phyloP scores from a whole-genome alignment of 2,888 invertebrate species.

The Drosophila eohydei region DNA sequence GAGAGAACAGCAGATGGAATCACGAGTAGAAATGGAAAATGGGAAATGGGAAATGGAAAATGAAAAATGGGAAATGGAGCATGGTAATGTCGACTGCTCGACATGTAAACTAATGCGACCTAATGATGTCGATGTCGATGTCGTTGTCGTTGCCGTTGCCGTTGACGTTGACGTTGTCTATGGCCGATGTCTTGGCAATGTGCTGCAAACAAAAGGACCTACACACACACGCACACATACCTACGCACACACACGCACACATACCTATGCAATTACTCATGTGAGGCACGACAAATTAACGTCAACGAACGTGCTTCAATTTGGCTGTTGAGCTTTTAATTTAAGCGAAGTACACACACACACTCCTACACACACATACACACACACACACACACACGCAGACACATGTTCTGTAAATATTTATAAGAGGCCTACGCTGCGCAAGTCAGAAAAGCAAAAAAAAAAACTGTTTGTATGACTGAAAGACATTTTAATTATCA shows the following conservation, averaged over 20 bases:
- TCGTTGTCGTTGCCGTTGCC: background rate
- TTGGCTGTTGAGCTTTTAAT: conserved; percentile 64
- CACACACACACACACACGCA: conserved; percentile 2
- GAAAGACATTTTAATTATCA: conserved; percentile 9
- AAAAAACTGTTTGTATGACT: background rate
- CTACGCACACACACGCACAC: background rate
- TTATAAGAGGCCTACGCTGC: conserved; percentile 32
- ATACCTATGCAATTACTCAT: conserved; percentile 52
- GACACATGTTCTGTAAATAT: conserved; percentile 16
- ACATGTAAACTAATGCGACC: conserved; percentile 68
- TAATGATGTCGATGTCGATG: conserved; percentile 50
- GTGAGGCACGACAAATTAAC: conserved; percentile 61
- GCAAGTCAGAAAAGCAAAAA: background rate
- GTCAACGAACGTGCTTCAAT: conserved; percentile 68
- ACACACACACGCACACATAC: background rate
- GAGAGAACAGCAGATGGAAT: background rate
- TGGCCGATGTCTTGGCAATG: conserved; percentile 34
- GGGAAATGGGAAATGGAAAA: background rate
- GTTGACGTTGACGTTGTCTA: conserved; percentile 31
- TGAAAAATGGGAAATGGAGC: background rate
- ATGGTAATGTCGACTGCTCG: conserved; percentile 35
- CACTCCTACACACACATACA: conserved; percentile 9
- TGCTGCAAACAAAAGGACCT: conserved; percentile 15
- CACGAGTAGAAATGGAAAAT: background rate
- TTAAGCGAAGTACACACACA: conserved; percentile 30